Evolutionary conservation across 2,888 invertebrate species (phyloP).

Genomic region (Heliconius ismenius): DNA sequence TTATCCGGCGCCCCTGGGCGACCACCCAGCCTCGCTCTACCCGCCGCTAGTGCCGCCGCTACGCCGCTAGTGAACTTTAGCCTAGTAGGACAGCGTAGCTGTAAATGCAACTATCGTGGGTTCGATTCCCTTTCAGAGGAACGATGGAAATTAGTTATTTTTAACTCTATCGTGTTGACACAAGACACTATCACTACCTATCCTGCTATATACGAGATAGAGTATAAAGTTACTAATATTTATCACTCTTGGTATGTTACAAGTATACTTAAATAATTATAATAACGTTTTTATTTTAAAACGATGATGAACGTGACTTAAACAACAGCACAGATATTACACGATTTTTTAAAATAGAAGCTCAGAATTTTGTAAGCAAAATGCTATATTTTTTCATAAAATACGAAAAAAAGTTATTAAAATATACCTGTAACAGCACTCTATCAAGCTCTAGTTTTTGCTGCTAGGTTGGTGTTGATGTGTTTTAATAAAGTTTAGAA

Average conservation of each 20-base stretch:
- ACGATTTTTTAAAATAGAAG: background rate
- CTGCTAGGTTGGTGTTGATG: slow-evolving; percentile 22
- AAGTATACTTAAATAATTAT: too few species aligned
- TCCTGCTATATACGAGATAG: background rate
- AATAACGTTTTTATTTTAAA: background rate
- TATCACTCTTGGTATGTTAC: background rate
- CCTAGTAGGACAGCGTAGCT: too few species aligned
- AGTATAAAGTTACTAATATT: background rate
- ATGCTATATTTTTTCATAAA: slow-evolving; percentile 13
- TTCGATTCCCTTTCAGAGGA: too few species aligned
- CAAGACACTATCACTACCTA: background rate
- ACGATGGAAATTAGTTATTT: too few species aligned
- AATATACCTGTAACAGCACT: slow-evolving; percentile 27
- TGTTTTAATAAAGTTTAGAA: slow-evolving; percentile 13
- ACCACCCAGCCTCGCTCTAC: too few species aligned
- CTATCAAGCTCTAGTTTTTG: slow-evolving; percentile 22
- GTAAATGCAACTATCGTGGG: too few species aligned
- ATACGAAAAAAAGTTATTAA: slow-evolving; percentile 11
- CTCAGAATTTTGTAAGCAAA: background rate
- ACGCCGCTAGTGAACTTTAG: too few species aligned
- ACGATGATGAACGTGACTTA: background rate
- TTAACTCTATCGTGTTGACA: too few species aligned
- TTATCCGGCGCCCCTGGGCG: too few species aligned
- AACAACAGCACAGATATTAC: background rate
- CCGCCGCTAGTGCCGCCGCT: too few species aligned